phyloP scores from a whole-genome alignment of 2,113 vertebrate species.

The Phylloscopus trochiloides region DNA sequence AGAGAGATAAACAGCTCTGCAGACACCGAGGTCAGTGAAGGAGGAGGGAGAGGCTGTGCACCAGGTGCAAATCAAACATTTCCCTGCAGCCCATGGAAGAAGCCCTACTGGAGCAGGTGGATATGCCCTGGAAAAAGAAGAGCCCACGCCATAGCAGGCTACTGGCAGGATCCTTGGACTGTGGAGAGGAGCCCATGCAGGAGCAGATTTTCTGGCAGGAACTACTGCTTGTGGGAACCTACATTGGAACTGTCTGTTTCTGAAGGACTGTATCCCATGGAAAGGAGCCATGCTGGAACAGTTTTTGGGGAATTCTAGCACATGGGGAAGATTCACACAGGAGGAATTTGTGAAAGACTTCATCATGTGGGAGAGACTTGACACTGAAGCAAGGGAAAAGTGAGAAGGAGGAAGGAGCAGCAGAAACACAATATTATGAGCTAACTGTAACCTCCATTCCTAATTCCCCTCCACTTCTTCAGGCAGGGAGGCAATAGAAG shows the following conservation, averaged over 20 bases:
- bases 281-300: background rate
- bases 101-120: background rate
- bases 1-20: background rate
- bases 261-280: background rate
- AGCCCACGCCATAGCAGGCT: fast-evolving
- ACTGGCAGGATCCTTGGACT: background rate
- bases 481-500: background rate
- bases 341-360: background rate
- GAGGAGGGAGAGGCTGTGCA: background rate
- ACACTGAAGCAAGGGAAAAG: background rate
- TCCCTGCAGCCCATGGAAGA: background rate
- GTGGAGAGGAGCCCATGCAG: background rate
- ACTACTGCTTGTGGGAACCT: fast-evolving
- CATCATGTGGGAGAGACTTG: background rate
- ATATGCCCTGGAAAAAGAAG: background rate
- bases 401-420: background rate
- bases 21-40: background rate
- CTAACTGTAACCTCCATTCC: background rate
- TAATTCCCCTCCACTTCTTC: background rate
- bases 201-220: background rate
- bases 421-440: background rate
- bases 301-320: background rate
- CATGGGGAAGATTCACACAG: background rate
- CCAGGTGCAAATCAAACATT: background rate
- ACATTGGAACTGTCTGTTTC: background rate